Base-by-base conservation (phyloP, 2,888 invertebrate species). In the Sceliomorpha sp. region DNA sequence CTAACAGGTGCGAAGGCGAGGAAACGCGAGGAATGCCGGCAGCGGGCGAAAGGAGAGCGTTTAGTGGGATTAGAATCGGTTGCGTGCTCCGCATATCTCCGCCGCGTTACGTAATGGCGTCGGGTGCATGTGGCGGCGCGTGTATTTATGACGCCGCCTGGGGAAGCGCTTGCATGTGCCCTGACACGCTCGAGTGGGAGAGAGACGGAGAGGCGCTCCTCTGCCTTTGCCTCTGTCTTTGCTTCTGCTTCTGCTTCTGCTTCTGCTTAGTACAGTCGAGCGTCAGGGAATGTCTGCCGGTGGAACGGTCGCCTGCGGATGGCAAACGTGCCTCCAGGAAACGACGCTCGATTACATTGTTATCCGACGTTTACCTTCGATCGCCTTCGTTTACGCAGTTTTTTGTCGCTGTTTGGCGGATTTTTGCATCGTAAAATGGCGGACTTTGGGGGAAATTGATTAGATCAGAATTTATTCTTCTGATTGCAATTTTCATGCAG, bases 61-160 rank as follows among this genome's bases (percentile, higher is more conserved):
- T 74, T 72, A 74, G 75, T 69, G 68, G 74, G 74, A 80, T 81
- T 81, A 79, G 75, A 77, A 78, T 78, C 79, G 72, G 75, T 75
- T 74, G 78, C 78, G 76, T 75, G 78, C 73, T 68, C 59, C 31
- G 76, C 72, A 78, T 79, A 80, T 75, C 72, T 74, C 63, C 24
- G 42, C 12, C 15, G 10, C 44, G 31, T 48, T 12, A 47, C 58
- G 44, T 44, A 40, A 24, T 60, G 48, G 51, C 31, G 20, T 2
- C 10, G 24, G 13, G 60, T 60, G 34, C 27, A 29, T 20, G 27
- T 13, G 17, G 17, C 9, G 29, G 31, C 32, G 48, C 10, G 8
- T 24, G 27, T 31, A 32, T 51, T 62, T 53, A 27, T 13, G 13
- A 13, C 7, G 26, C 13, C 14, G 14, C 13, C 36, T 36, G 6